Percentiles rank a stretch among this genome's conserved stretches.
These are phyloP conservation scores for Vireo griseus DNA, from an alignment of 2,797 vertebrate genomes.

Conservation along the genomic window DNA sequence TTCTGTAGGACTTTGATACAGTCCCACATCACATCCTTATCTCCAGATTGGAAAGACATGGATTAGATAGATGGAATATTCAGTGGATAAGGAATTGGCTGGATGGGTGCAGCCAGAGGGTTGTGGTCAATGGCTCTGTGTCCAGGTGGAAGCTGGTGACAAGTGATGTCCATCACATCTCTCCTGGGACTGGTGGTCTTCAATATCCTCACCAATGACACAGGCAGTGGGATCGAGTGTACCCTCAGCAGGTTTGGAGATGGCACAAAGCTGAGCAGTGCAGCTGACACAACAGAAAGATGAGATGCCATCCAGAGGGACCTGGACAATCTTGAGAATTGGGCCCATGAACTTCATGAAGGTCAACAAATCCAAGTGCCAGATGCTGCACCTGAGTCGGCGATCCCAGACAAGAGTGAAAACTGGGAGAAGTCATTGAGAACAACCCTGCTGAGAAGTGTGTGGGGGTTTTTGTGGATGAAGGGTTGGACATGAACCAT, in stretches of 20 bases:
- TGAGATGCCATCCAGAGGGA: not conserved
- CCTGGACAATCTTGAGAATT: rapidly evolving
- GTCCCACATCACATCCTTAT: not conserved
- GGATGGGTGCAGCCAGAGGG: not conserved
- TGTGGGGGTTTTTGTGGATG: not conserved
- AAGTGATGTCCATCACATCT: not conserved
- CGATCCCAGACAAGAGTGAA: not conserved
- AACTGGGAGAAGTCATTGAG: not conserved
- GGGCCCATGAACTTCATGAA: not conserved
- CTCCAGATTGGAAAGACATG: not conserved
- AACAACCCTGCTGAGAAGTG: not conserved
- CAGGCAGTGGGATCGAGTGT: not conserved
- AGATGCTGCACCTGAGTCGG: not conserved
- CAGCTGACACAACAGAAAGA: not conserved
- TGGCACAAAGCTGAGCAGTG: not conserved
- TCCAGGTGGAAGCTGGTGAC: not conserved
- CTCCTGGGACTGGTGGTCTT: not conserved
- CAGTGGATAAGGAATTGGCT: not conserved
- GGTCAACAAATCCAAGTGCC: not conserved
- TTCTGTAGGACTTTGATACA: rapidly evolving
- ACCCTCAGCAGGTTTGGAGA: not conserved
- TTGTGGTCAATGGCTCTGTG: not conserved
- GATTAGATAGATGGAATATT: not conserved
- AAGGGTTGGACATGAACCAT: not conserved
- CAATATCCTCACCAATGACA: not conserved